Base-by-base conservation (phyloP, 2,113 vertebrate genomes). In the Anolis carolinensis region DNA sequence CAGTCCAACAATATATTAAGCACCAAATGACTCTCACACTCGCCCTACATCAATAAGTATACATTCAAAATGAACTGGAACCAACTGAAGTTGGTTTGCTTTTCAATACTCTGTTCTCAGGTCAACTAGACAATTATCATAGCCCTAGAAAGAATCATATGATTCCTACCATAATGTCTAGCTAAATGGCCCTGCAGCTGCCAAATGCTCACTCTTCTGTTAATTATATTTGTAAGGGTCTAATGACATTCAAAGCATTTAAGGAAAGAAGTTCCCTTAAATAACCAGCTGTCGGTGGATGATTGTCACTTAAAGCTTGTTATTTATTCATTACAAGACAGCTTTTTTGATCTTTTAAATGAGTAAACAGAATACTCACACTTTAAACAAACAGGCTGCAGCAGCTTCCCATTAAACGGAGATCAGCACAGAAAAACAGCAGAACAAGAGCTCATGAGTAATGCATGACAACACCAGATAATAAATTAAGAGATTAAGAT, bases 281-380 rank as follows among this genome's bases (percentile, higher is more conserved):
- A 72, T 8, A 11, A 13, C 5, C 55, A 75, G n/a, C 34, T 44
- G 34, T 34, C 21, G 30, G 39, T 39, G 62, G 39, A 79, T 23
- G 44, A 68, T 39, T 73, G 25, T 70, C 21, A 55, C 14, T 52
- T 67, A 50, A 36, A 63, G 14, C 20, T n/a, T 72, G 50, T 63
- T 78, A 72, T 55, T 65, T 74, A 80, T 80, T 84, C 70, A 84
- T 74, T 23, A 88, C n/a, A 84, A 79, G 18, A 81, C 8, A 75
- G 55, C 13, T 39, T 39, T 88, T 59, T 63, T 73, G 36, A 87
- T 63, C 25, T 83, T 72, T 87, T 36, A 63, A 80, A 67, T 6
- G 36, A 59, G 70, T 75, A 84, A 84, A 75, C 62, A 80, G 11
- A 67, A 80, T 27, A 30, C 20, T 73, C 36, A 52, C 13, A 52